These are phyloP conservation scores for Camptogramma bilineatum DNA, from an alignment of 2,888 invertebrate genomes.

Conservation along the genomic window DNA sequence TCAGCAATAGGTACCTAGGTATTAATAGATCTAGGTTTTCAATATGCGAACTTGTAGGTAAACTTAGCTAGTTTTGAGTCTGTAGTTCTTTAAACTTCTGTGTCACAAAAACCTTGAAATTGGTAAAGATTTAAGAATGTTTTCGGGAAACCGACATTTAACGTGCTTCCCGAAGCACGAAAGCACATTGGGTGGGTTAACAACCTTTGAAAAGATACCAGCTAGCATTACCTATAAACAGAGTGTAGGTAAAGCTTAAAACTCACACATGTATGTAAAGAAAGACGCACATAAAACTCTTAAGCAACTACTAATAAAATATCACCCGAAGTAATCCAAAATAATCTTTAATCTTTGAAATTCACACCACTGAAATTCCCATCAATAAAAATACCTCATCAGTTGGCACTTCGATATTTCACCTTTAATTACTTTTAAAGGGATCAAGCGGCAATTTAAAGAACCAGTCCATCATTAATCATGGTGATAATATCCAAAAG, in stretches of 20 bases:
- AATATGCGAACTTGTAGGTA: too few relatives aligned
- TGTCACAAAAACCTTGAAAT: too few relatives aligned
- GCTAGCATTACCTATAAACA: too few relatives aligned
- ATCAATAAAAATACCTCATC: conserved; percentile 27
- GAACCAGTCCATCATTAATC: conserved; percentile 44
- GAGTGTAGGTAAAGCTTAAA: background rate
- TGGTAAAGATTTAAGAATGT: too few relatives aligned
- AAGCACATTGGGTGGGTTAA: too few relatives aligned
- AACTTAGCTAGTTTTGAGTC: too few relatives aligned
- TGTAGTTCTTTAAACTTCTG: too few relatives aligned
- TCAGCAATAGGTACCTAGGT: too few relatives aligned
- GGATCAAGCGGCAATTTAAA: conserved; percentile 33
- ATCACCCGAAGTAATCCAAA: background rate
- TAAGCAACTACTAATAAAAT: background rate
- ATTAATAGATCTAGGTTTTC: too few relatives aligned
- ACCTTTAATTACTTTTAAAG: conserved; percentile 36
- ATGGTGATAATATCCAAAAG: conserved; percentile 45
- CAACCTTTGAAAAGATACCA: too few relatives aligned
- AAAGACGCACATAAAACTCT: background rate
- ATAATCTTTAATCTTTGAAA: background rate
- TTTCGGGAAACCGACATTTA: too few relatives aligned
- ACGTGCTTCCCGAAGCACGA: too few relatives aligned
- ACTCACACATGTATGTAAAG: background rate
- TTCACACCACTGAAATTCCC: conserved; percentile 4
- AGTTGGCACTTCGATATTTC: conserved; percentile 37